Evolutionary conservation across 2,888 invertebrate genomes (phyloP).

Genomic region (Ectemnius lituratus): DNA sequence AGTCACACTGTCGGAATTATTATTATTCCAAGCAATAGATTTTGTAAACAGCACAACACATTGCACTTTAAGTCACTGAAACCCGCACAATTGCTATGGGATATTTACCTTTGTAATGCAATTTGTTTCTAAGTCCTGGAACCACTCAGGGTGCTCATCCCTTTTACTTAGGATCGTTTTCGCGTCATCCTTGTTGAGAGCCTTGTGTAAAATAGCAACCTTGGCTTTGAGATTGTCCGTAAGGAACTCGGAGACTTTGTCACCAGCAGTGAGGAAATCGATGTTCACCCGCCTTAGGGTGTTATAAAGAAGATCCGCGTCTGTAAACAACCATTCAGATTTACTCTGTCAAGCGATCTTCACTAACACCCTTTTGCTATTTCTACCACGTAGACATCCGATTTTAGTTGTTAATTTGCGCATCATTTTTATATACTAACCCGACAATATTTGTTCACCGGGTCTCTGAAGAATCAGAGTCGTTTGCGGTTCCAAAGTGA

Average conservation of each 20-base stretch:
- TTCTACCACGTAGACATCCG: too few relatives aligned
- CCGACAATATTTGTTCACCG: conserved; percentile 75
- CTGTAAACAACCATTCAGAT: conserved; percentile 74
- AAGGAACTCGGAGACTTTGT: conserved; percentile 86
- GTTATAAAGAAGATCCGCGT: conserved; percentile 86
- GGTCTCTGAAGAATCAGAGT: conserved; percentile 81
- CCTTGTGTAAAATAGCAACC: conserved; percentile 74
- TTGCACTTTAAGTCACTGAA: not conserved
- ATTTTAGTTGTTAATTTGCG: not conserved
- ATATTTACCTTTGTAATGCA: conserved; percentile 68
- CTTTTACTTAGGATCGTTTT: conserved; percentile 82
- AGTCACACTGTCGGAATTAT: too few relatives aligned
- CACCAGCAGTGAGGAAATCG: conserved; percentile 85
- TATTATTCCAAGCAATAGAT: too few relatives aligned
- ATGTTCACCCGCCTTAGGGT: conserved; percentile 84
- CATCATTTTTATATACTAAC: conserved; percentile 59
- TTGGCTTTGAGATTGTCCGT: conserved; percentile 83
- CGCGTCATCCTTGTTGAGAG: conserved; percentile 79
- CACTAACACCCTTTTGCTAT: too few relatives aligned
- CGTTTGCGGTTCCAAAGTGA: conserved; percentile 86
- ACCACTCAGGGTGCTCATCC: conserved; percentile 88
- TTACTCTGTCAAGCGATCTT: not conserved
- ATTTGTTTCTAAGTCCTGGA: conserved; percentile 81
- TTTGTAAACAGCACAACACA: too few relatives aligned
- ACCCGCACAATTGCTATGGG: not conserved